phyloP scores from a whole-genome alignment of 1,140 invertebrate genomes.

The Phthorimaea operculella region DNA sequence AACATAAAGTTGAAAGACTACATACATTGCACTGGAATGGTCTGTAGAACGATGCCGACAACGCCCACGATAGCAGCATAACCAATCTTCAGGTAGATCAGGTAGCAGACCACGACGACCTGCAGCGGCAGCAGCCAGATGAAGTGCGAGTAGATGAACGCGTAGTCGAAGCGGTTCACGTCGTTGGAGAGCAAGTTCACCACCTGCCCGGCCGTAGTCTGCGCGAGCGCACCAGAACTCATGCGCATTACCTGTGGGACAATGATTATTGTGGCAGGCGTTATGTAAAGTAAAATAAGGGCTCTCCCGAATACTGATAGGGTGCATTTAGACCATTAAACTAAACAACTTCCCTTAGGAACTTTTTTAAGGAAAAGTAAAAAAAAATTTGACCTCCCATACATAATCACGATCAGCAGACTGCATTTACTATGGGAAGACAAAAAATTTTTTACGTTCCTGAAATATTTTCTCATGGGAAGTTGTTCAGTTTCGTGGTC shows the following conservation, averaged over 20 bases:
- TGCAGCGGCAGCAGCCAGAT: constrained; percentile 81
- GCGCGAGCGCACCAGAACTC: constrained; percentile 74
- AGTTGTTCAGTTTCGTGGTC: too few species aligned
- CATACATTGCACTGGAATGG: constrained; percentile 75
- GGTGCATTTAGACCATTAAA: too few species aligned
- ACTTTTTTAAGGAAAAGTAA: neutral
- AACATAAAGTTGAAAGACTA: constrained; percentile 1
- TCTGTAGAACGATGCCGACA: constrained; percentile 71
- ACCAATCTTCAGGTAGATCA: constrained; percentile 80
- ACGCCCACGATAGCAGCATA: constrained; percentile 79
- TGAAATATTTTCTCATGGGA: too few species aligned
- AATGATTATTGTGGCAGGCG: neutral
- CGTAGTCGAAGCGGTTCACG: constrained; percentile 75
- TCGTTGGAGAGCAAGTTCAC: constrained; percentile 90
- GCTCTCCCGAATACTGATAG: too few species aligned
- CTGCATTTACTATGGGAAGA: too few species aligned
- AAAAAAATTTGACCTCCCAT: too few species aligned
- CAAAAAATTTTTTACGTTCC: too few species aligned
- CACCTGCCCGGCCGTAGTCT: constrained; percentile 84
- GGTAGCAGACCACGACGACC: constrained; percentile 71
- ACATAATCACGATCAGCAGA: too few species aligned
- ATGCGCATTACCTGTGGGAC: constrained; percentile 69
- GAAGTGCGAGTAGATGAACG: constrained; percentile 73
- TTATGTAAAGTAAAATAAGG: neutral
- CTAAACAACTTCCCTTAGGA: neutral